Base-by-base conservation (phyloP, 23 tunicate species). In the Pegea sp. region DNA sequence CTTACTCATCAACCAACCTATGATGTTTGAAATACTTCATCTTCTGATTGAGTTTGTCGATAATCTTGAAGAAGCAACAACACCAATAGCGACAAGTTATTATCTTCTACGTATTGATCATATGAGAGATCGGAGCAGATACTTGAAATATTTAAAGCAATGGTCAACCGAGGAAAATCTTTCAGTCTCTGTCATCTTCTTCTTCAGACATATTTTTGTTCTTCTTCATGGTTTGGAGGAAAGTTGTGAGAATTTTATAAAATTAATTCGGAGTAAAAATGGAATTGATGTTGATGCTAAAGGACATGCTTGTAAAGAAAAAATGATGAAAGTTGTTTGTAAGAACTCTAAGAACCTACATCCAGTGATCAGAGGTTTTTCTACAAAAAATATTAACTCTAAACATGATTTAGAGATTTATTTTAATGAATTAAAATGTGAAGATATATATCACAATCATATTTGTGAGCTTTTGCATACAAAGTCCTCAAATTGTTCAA, bases 291-390 rank as follows among this genome's bases (percentile, higher is more conserved):
- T 74, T 7, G 65, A 74, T 66, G 34, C 66, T 26, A 1, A 48
- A 0, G 84, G 84, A 2, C 65, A 53, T 1, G 67, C 84, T 2
- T 74, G 84, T 52, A 74, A 74, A 51, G 84, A 74, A 59, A 33
- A 60, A 38, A 49, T 74, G 67, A n/a, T 74, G 72, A 57, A 68
- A 31, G 38, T 74, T 33, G 22, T 74, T 7, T 59, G 28, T n/a
- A n/a, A n/a, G n/a, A n/a, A n/a, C n/a, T n/a, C n/a, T n/a, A n/a
- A n/a, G n/a, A n/a, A n/a, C n/a, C n/a, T n/a, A n/a, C n/a, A n/a
- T n/a, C n/a, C n/a, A n/a, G n/a, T n/a, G n/a, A n/a, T n/a, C n/a
- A n/a, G n/a, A n/a, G n/a, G n/a, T n/a, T n/a, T n/a, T n/a, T n/a
- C n/a, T n/a, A n/a, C n/a, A n/a, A n/a, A n/a, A n/a, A n/a, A n/a